Conservation (phyloP, 2,797 vertebrate species). For the Falco columbarius region DNA sequence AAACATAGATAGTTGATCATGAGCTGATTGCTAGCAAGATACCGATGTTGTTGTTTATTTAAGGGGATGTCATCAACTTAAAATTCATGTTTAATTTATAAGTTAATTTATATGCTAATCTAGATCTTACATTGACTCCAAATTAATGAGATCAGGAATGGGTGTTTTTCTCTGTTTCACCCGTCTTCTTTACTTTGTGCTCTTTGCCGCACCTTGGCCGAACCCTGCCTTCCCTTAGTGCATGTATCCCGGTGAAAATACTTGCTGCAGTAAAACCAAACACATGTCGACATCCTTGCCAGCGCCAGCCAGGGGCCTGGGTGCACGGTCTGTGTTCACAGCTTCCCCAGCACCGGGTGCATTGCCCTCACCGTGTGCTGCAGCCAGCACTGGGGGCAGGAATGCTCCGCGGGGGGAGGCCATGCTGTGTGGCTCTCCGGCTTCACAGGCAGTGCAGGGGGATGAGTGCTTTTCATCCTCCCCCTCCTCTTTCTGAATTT, state of each 20-base stretch:
- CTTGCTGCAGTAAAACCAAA: not conserved
- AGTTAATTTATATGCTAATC: not conserved
- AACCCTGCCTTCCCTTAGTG: accelerated
- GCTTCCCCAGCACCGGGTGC: not conserved
- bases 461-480: accelerated
- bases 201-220: accelerated
- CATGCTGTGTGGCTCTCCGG: accelerated
- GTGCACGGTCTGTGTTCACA: accelerated
- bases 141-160: not conserved
- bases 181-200: not conserved
- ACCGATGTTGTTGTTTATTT: not conserved
- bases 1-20: not conserved
- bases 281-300: accelerated
- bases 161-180: not conserved
- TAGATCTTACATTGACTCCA: not conserved
- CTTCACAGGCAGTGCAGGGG: accelerated
- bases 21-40: slow-evolving; percentile 14
- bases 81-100: not conserved
- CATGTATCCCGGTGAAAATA: accelerated
- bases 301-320: not conserved
- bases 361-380: accelerated
- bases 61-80: not conserved
- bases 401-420: not conserved
- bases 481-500: not conserved
- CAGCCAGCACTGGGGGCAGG: not conserved